Conservation (phyloP, 2,797 vertebrate species). For the Alosa sapidissima region DNA sequence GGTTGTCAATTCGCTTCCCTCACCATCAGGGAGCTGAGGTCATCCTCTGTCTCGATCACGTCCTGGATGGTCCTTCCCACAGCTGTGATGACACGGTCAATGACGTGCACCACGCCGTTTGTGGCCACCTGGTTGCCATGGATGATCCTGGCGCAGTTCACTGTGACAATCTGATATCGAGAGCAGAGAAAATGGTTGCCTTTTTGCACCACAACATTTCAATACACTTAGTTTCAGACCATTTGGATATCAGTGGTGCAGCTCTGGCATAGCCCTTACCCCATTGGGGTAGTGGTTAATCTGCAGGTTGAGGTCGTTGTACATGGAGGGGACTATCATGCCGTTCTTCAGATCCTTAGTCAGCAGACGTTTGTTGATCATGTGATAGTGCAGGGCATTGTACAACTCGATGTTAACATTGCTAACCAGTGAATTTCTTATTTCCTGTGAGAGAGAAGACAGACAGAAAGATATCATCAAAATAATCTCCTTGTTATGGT, state of each 20-base stretch:
- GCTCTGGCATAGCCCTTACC: slow-evolving; percentile 69
- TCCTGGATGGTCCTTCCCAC: slow-evolving; percentile 86
- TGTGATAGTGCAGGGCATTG: slow-evolving; percentile 96
- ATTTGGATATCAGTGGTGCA: background rate
- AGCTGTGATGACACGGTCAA: slow-evolving; percentile 89
- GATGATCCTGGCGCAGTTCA: slow-evolving; percentile 95
- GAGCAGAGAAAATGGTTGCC: slow-evolving; percentile 8
- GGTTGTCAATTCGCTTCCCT: slow-evolving; percentile 46
- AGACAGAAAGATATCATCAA: background rate
- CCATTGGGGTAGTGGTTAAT: slow-evolving; percentile 97
- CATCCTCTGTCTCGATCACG: slow-evolving; percentile 82
- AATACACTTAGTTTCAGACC: background rate
- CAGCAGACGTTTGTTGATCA: slow-evolving; percentile 88
- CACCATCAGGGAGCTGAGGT: slow-evolving; percentile 86
- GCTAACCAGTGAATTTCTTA: slow-evolving; percentile 83
- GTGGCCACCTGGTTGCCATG: slow-evolving; percentile 95
- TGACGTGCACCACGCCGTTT: slow-evolving; percentile 95
- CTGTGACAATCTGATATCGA: slow-evolving; percentile 86
- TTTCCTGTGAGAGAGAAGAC: slow-evolving; percentile 67
- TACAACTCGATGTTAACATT: slow-evolving; percentile 95
- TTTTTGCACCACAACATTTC: background rate
- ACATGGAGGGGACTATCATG: slow-evolving; percentile 87
- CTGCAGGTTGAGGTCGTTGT: slow-evolving; percentile 82
- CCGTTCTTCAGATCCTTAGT: slow-evolving; percentile 96
- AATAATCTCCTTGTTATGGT: background rate